Percentiles rank a stretch among this genome's conserved stretches.
Evolutionary conservation across 2,888 invertebrate species (phyloP).

Genomic region (Tachina fera): DNA sequence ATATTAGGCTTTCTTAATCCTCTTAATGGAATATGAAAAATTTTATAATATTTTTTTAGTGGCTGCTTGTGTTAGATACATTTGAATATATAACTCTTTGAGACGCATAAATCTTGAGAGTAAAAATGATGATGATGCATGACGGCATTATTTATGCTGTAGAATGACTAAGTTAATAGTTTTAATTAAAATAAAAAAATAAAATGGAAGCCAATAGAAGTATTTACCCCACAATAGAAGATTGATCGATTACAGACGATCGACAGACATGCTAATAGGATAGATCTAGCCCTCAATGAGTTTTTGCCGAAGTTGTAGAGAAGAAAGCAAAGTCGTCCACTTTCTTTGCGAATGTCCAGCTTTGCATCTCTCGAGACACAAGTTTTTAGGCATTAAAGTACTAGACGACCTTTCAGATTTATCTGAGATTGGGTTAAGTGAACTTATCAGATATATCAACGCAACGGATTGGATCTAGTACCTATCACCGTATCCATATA

Average conservation of each 20-base stretch:
- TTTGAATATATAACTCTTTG: not conserved
- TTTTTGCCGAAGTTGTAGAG: too few species aligned
- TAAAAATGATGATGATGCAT: constrained; percentile 10
- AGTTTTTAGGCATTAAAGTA: too few species aligned
- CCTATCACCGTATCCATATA: too few species aligned
- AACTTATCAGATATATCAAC: too few species aligned
- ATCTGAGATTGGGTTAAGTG: too few species aligned
- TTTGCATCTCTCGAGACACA: too few species aligned
- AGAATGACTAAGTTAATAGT: constrained; percentile 1
- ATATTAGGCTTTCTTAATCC: not conserved
- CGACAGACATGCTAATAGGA: not conserved
- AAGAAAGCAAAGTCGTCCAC: too few species aligned
- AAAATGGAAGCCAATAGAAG: not conserved
- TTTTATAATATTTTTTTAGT: not conserved
- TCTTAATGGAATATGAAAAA: constrained; percentile 39
- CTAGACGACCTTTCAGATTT: too few species aligned
- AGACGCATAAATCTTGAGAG: constrained; percentile 9
- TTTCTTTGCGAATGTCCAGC: too few species aligned
- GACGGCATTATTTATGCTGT: not conserved
- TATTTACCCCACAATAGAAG: not conserved
- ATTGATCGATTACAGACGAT: not conserved
- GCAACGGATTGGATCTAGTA: too few species aligned
- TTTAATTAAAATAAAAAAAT: not conserved
- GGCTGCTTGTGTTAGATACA: not conserved
- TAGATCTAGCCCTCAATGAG: too few species aligned